These are phyloP conservation scores for Crax fasciolata DNA, from an alignment of 2,797 vertebrate species.

Conservation along the genomic window DNA sequence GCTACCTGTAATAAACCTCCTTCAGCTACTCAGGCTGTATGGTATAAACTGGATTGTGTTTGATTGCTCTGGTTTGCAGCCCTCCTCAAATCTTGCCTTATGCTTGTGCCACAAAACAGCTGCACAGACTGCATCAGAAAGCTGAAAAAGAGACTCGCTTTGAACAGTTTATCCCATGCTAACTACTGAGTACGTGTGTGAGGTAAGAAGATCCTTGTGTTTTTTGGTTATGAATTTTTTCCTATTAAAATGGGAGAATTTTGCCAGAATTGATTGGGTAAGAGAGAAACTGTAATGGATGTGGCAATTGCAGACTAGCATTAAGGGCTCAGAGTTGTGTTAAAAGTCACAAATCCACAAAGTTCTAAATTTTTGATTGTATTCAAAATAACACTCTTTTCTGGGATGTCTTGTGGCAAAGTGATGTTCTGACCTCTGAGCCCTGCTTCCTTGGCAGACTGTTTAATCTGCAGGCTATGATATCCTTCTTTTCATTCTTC, in stretches of 20 bases:
- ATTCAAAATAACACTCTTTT: neutral
- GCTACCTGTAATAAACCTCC: neutral
- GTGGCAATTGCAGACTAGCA: neutral
- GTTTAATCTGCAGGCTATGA: neutral
- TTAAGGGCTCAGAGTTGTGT: neutral
- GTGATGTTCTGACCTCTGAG: neutral
- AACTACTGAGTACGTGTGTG: neutral
- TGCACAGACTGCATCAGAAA: neutral
- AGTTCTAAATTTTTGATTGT: neutral
- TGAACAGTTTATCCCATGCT: neutral
- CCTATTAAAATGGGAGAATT: neutral
- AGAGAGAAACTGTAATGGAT: neutral
- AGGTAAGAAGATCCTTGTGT: neutral
- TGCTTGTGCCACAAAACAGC: rapidly evolving
- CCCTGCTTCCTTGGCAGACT: neutral
- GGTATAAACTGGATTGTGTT: neutral
- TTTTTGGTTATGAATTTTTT: neutral
- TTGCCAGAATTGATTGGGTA: neutral
- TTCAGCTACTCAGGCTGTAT: neutral
- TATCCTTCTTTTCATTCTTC: neutral
- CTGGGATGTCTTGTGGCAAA: neutral
- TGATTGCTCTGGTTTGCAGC: neutral
- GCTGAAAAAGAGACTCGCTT: neutral
- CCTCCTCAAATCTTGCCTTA: neutral
- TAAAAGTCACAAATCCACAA: neutral